Percentiles rank a stretch among this genome's conserved stretches.
Conservation (phyloP, 1,140 invertebrate species). For the Lithobius niger region DNA sequence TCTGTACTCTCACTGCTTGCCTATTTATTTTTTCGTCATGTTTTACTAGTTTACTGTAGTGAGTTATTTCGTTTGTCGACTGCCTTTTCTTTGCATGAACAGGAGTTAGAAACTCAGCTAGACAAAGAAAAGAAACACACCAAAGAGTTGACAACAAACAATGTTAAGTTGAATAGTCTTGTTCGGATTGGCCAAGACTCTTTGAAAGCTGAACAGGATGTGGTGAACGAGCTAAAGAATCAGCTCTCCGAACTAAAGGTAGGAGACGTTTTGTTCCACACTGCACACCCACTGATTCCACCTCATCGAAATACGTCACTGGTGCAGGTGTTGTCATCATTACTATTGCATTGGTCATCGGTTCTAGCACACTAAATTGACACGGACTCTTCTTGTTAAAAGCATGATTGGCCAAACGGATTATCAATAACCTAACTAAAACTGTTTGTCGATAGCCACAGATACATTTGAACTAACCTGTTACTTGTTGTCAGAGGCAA, state of each 20-base stretch:
- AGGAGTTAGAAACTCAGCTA: conserved; percentile 4
- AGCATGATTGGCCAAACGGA: no score
- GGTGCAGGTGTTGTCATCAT: no score
- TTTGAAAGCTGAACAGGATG: conserved; percentile 1
- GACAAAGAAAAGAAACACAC: not conserved
- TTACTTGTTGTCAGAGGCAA: no score
- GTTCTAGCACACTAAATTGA: no score
- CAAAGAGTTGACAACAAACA: conserved; percentile 1
- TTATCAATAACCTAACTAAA: no score
- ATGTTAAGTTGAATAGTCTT: conserved; percentile 6
- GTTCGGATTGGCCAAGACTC: not conserved
- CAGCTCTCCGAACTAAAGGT: not conserved
- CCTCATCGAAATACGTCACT: no score
- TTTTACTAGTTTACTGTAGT: not conserved
- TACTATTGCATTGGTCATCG: no score
- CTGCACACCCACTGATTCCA: no score
- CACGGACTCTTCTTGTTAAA: no score
- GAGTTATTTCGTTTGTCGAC: not conserved
- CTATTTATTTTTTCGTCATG: not conserved
- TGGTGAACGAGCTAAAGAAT: not conserved
- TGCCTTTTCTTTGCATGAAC: conserved; percentile 1
- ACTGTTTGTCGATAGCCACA: no score
- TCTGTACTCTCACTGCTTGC: not conserved
- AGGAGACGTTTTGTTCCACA: no score
- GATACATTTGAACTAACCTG: no score